Evolutionary conservation across 2,888 invertebrate species (phyloP), one percentile per base, ranked within the genome.

Genomic region (Timema cristinae): DNA sequence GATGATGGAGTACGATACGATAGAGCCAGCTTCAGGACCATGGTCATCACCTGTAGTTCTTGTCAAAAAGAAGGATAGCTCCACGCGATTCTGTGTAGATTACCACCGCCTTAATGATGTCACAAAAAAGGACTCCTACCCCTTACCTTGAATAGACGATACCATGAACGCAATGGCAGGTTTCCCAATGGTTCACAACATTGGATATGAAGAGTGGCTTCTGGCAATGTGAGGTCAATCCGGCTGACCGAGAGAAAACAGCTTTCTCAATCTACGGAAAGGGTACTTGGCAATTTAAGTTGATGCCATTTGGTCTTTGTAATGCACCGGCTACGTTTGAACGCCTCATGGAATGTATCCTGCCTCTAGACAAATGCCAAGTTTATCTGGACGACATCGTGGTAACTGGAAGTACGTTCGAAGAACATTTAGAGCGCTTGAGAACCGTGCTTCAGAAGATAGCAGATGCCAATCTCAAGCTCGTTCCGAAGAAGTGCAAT

Each of bases 11-110:
- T 4, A 15, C n/a, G 56, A 56, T 56, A 7, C 13, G n/a, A 7
- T 56, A 11, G 56, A 56, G n/a, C 56, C 56, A 56, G n/a, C 56
- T 15, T n/a, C 16, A 2, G n/a, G 54, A 10, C 66, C 7, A 11
- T 32, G 32, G 7, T n/a, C 32, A 11, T 32, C 47, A 10, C 67
- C 49, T 7, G 15, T 49, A 5, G 67, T 32, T 10, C 50, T 67
- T 13, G 67, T 49, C 7, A 32, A 67, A n/a, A 67, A 67, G 11
- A 67, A 67, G n/a, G 49, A 67, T 6, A 49, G 48, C n/a, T 67
- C 48, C 4, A 49, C 50, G 47, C 10, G 67, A 1, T 67, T 50
- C 15, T 67, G 7, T 67, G 67, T 67, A 5, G 47, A 49, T 67
- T 49, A 13, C 15, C n/a, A 2, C 56, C 56, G 16, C 7, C 56